Evolutionary conservation across 2,888 invertebrate genomes (phyloP), one percentile per base, ranked within the genome.

Genomic region (Mesoligia furuncula): DNA sequence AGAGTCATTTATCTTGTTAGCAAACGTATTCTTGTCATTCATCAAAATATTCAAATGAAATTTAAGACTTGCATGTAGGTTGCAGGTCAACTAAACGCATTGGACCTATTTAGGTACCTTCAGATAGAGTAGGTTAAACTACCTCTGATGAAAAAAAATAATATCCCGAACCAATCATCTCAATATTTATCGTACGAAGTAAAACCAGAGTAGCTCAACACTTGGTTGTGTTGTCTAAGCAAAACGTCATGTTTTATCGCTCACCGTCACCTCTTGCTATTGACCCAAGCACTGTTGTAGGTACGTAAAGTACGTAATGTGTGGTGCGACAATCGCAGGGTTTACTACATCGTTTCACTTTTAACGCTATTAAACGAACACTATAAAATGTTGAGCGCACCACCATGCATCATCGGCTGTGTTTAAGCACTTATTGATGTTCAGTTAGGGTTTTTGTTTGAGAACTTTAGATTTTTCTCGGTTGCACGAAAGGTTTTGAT

Each of bases 281-380:
- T 89, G 89, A 88, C 88, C 88, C 80, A 84, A 89, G 89, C 89
- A 91, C 88, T 88, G 85, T 89, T 73, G 75, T 67, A 73, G 45
- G 64, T 83, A 69, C 80, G 61, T 83, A 83, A 87, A 87, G 88
- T 89, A 91, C 87, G 88, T 90, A 90, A 90, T 90, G 91, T 86
- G 89, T 90, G 89, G 89, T 90, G 90, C 91, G 92, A 93, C 94
- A 93, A 94, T 93, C 92, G 92, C 89, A 86, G 85, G 81, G 85
- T 94, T 94, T 92, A 95, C 93, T 91, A 90, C 93, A 90, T 90
- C 93, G 93, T 94, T 95, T 93, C 93, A 93, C 93, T 93, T 94
- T 93, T 93, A 93, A 91, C 90, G 93, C 94, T 92, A 93, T 95
- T 86, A 87, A 85, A 87, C 77, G 91, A 87, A 91, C 90, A 90